Conservation (phyloP, 2,113 vertebrate genomes). For the Tonatia bakeri region DNA sequence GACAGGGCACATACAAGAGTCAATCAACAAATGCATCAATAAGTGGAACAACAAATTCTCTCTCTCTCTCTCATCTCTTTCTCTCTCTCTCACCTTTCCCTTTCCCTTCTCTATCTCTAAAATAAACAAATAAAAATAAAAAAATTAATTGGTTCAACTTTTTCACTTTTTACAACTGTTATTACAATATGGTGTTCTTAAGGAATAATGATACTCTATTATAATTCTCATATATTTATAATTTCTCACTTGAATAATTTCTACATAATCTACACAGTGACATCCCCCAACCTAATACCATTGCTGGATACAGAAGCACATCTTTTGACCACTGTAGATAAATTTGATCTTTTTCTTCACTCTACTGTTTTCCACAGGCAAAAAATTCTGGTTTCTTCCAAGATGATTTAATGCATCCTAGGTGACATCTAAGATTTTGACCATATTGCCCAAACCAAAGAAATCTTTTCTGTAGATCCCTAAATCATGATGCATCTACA, state of each 20-base stretch:
- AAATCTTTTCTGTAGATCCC: not conserved
- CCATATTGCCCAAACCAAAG: not conserved
- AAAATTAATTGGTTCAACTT: not conserved
- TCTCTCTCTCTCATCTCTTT: too few species aligned
- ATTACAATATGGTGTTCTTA: not conserved
- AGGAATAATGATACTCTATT: not conserved
- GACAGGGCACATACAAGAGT: too few species aligned
- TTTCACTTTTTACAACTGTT: not conserved
- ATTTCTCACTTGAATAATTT: not conserved
- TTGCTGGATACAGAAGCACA: not conserved
- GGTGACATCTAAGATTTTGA: not conserved
- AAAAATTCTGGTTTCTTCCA: not conserved
- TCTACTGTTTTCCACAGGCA: not conserved
- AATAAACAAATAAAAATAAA: too few species aligned
- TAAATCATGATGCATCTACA: not conserved
- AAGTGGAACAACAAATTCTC: too few species aligned
- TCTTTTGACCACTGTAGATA: not conserved
- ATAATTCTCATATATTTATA: not conserved
- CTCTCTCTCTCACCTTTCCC: too few species aligned
- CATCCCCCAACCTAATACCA: not conserved
- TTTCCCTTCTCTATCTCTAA: too few species aligned
- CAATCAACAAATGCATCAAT: too few species aligned
- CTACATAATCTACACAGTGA: slow-evolving; percentile 12
- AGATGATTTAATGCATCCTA: not conserved
- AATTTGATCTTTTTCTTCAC: not conserved